Evolutionary conservation across 2,113 vertebrate species (phyloP).

Genomic region (Coregonus clupeaformis): DNA sequence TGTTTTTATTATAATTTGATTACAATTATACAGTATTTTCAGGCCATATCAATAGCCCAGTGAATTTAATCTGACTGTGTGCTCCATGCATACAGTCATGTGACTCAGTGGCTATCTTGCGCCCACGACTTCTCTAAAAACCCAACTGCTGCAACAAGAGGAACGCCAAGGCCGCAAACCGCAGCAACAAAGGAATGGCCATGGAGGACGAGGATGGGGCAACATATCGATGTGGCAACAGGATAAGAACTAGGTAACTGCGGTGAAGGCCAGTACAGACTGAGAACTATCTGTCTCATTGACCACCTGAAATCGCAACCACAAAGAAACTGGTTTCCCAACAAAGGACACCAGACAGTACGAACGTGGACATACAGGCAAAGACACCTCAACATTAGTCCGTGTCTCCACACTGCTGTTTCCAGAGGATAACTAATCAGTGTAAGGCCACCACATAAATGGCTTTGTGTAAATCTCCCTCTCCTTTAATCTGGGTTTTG

Average conservation of each 20-base stretch:
- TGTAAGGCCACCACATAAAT: conserved; percentile 49
- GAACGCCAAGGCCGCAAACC: conserved; percentile 45
- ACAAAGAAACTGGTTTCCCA: too few relatives aligned
- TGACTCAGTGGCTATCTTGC: conserved; percentile 61
- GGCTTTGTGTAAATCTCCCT: conserved; percentile 61
- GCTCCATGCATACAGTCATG: conserved; percentile 57
- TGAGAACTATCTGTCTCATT: not conserved
- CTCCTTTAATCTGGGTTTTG: conserved; percentile 55
- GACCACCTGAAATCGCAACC: not conserved
- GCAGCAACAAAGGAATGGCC: conserved; percentile 43
- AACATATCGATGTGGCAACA: conserved; percentile 61
- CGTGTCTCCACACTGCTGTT: conserved; percentile 17
- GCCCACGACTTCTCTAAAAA: conserved; percentile 74
- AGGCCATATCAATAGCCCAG: too few relatives aligned
- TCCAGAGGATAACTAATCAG: conserved; percentile 32
- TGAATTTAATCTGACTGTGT: too few relatives aligned
- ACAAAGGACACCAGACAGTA: not conserved
- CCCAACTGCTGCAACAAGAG: conserved; percentile 49
- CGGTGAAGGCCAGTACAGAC: not conserved
- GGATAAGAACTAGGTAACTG: conserved; percentile 43
- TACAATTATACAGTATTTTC: too few relatives aligned
- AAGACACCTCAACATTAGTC: conserved; percentile 25
- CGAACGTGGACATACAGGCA: conserved; percentile 23
- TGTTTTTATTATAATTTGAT: too few relatives aligned
- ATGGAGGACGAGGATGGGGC: conserved; percentile 53